Conservation (phyloP, 2,113 vertebrate genomes). For the Gadus macrocephalus region DNA sequence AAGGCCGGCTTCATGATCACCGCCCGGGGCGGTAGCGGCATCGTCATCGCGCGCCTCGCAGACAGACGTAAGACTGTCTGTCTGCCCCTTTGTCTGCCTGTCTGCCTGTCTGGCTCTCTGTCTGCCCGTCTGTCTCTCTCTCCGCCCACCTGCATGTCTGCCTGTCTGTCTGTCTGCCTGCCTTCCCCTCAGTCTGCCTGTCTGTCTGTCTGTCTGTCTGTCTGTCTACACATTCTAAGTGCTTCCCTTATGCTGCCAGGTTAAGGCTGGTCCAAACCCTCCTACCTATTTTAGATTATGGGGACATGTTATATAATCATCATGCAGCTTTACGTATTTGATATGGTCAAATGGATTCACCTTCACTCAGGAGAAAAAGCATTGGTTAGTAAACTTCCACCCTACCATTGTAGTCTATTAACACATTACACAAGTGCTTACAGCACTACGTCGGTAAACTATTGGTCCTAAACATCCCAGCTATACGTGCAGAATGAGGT, state of each 20-base stretch:
- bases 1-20: slow-evolving; percentile 96
- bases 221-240: neutral
- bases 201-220: neutral
- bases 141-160: neutral
- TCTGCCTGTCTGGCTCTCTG: no score
- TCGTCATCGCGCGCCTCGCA: slow-evolving; percentile 85
- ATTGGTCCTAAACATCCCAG: no score
- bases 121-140: neutral
- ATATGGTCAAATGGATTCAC: neutral
- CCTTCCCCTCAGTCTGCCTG: no score
- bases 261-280: no score
- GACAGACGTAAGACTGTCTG: slow-evolving; percentile 81
- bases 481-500: no score
- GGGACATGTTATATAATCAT: no score
- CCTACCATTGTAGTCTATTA: neutral
- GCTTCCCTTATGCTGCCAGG: no score
- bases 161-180: neutral
- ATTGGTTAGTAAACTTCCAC: no score
- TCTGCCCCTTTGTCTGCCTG: neutral
- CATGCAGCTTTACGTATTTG: no score
- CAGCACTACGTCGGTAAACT: no score
- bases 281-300: no score
- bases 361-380: neutral
- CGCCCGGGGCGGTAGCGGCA: slow-evolving; percentile 89
- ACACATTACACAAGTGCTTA: no score